These are phyloP conservation scores for rat (Rattus norvegicus) DNA, from an alignment of 2,113 vertebrate species.

Conservation along the genomic window DNA sequence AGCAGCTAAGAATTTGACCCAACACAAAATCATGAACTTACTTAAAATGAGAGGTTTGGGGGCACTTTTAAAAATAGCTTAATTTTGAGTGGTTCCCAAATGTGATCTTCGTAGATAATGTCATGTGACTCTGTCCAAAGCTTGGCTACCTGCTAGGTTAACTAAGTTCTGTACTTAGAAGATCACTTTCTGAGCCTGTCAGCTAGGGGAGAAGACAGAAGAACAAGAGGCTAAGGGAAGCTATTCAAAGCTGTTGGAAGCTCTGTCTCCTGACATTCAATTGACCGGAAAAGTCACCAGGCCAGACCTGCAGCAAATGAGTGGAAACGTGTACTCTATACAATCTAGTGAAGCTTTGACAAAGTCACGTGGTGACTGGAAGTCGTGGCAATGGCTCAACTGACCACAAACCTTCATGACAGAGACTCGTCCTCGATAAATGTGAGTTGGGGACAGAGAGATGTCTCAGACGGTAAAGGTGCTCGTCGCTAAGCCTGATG, in stretches of 20 bases:
- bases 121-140: too few species aligned
- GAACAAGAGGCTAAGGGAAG: not conserved
- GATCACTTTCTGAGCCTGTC: not conserved
- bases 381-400: not conserved
- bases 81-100: not conserved
- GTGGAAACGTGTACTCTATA: not conserved
- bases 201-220: not conserved
- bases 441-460: not conserved
- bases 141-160: not conserved
- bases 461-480: not conserved
- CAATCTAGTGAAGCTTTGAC: not conserved
- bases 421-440: not conserved
- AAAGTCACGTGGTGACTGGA: not conserved
- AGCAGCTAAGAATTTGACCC: not conserved
- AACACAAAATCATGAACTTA: not conserved
- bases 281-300: not conserved
- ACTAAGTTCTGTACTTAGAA: not conserved
- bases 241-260: not conserved
- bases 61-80: not conserved
- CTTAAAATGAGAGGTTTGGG: not conserved
- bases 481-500: not conserved
- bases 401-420: too few species aligned
- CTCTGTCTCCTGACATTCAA: not conserved
- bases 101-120: not conserved
- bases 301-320: not conserved